A percentile compares a stretch with the other conserved stretches of the same genome.
Evolutionary conservation across 2,113 vertebrate species (phyloP).

Genomic region (Recurvirostra avosetta): DNA sequence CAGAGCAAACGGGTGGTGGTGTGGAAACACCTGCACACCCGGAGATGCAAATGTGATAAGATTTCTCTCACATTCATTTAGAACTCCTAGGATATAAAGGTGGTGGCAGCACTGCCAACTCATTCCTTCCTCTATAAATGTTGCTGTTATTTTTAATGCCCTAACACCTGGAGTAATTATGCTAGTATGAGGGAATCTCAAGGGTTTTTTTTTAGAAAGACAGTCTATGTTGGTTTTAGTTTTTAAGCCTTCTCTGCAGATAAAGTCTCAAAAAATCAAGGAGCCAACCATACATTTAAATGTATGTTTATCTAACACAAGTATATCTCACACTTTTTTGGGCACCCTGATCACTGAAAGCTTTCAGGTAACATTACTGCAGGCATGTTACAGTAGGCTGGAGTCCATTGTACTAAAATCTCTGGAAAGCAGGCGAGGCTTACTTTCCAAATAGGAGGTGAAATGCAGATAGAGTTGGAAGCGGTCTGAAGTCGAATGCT

Average conservation of each 20-base stretch:
- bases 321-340: neutral
- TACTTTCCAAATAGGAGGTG: neutral
- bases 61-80: neutral
- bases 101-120: neutral
- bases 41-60: neutral
- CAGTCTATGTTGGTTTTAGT: neutral
- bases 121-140: neutral
- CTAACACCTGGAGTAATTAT: neutral
- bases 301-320: neutral
- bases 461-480: neutral
- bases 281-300: neutral
- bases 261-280: neutral
- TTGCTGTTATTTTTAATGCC: neutral
- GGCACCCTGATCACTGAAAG: neutral
- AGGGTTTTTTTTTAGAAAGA: neutral
- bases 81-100: neutral
- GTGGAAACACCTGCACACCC: neutral
- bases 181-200: neutral
- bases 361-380: neutral
- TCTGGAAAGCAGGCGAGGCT: neutral
- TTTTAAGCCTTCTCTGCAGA: neutral
- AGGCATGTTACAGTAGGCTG: neutral
- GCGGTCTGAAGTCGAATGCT: neutral
- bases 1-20: neutral
- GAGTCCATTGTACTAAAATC: neutral